These are phyloP conservation scores for Ecliptopera silaceata DNA, from an alignment of 2,888 invertebrate species.

Conservation along the genomic window DNA sequence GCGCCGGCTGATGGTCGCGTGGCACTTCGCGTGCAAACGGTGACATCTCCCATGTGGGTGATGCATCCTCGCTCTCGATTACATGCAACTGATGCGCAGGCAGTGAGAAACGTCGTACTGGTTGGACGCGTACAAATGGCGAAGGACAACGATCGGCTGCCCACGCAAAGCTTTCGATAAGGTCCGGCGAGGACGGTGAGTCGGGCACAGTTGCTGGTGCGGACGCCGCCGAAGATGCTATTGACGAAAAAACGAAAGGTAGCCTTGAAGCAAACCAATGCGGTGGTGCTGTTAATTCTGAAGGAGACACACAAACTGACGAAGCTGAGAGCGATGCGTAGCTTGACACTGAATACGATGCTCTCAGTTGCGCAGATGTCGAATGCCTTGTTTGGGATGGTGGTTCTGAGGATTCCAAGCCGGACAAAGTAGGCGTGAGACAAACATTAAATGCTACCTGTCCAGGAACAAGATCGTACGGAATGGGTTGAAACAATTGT, in stretches of 20 bases:
- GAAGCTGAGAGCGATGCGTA: neutral
- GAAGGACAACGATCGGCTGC: neutral
- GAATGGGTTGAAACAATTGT: slow-evolving; percentile 2
- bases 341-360: neutral
- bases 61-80: neutral
- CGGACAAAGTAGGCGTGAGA: neutral
- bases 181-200: neutral
- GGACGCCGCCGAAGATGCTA: neutral
- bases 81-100: neutral
- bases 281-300: neutral
- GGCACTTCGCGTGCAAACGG: neutral
- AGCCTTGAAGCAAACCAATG: neutral
- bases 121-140: neutral
- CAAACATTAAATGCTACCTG: neutral
- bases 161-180: neutral
- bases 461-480: slow-evolving; percentile 1
- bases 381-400: neutral
- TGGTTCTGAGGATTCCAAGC: neutral
- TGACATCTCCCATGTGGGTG: neutral
- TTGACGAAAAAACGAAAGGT: neutral
- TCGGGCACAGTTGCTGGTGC: no score
- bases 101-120: slow-evolving; percentile 1
- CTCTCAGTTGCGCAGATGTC: neutral
- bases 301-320: neutral
- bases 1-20: neutral